Evolutionary conservation across 2,888 invertebrate genomes (phyloP).

Genomic region (Helleia helle): DNA sequence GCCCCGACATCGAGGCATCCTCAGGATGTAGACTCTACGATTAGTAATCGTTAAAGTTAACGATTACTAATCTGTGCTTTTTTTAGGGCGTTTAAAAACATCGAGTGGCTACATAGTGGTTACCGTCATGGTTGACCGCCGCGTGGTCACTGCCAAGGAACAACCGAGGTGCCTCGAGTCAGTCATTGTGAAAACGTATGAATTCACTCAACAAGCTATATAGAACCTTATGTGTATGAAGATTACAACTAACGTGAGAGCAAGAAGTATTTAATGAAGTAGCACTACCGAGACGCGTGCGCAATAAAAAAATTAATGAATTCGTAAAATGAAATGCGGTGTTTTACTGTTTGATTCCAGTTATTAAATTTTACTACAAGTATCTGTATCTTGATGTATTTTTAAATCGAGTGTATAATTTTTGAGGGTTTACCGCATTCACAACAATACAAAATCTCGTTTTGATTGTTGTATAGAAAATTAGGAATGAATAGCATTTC

Average conservation of each 20-base stretch:
- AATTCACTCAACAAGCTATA: slow-evolving; percentile 4
- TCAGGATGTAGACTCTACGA: too few species aligned
- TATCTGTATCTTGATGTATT: too few species aligned
- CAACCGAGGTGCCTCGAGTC: slow-evolving; percentile 13
- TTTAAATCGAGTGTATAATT: not conserved
- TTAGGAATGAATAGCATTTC: too few species aligned
- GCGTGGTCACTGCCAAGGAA: slow-evolving; percentile 23
- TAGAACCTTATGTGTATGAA: not conserved
- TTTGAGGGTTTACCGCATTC: too few species aligned
- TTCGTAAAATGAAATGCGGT: slow-evolving; percentile 1
- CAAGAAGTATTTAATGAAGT: too few species aligned
- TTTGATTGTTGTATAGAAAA: too few species aligned
- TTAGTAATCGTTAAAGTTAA: too few species aligned
- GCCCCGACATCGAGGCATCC: too few species aligned
- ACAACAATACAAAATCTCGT: too few species aligned
- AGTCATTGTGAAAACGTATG: slow-evolving; percentile 14
- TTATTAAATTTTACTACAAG: not conserved
- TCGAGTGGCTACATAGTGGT: slow-evolving; percentile 3
- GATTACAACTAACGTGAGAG: too few species aligned
- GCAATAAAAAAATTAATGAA: slow-evolving; percentile 3
- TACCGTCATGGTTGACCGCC: slow-evolving; percentile 17
- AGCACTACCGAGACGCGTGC: slow-evolving; percentile 1
- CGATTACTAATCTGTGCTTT: too few species aligned
- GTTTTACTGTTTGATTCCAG: slow-evolving; percentile 1
- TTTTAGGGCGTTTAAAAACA: too few species aligned